Evolutionary conservation across 2,113 vertebrate genomes (phyloP).

Genomic region (Campylomormyrus numenius): DNA sequence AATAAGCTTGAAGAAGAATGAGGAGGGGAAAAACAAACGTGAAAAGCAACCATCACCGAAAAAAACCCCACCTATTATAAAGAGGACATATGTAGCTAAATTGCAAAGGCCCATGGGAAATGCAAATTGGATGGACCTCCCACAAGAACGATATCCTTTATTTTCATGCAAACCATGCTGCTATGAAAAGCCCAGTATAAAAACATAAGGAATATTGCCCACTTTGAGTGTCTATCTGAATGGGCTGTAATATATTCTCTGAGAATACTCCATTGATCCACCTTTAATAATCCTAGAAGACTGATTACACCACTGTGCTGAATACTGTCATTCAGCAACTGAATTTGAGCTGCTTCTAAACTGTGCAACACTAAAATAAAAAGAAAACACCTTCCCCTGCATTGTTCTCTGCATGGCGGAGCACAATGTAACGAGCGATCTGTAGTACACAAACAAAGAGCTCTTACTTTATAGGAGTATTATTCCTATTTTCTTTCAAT

Average conservation of each 20-base stretch:
- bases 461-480: neutral
- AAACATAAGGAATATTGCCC: slow-evolving; percentile 26
- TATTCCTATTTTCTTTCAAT: neutral
- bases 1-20: slow-evolving; percentile 53
- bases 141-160: slow-evolving; percentile 50
- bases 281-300: slow-evolving; percentile 41
- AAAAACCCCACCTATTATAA: slow-evolving; percentile 50
- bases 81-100: slow-evolving; percentile 66
- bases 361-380: slow-evolving; percentile 14
- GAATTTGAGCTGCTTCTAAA: slow-evolving; percentile 39
- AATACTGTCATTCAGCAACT: slow-evolving; percentile 36
- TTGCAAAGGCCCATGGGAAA: slow-evolving; percentile 58
- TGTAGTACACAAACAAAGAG: neutral
- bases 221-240: slow-evolving; percentile 30
- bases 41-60: slow-evolving; percentile 37
- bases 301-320: slow-evolving; percentile 41
- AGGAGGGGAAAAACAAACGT: slow-evolving; percentile 51
- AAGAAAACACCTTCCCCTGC: neutral
- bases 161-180: slow-evolving; percentile 55
- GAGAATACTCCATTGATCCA: slow-evolving; percentile 37
- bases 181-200: slow-evolving; percentile 39
- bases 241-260: slow-evolving; percentile 45
- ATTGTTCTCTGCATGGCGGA: neutral
- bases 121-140: slow-evolving; percentile 60
- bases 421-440: neutral